phyloP scores from a whole-genome alignment of 1,140 invertebrate species.

The Oryzaephilus surinamensis region DNA sequence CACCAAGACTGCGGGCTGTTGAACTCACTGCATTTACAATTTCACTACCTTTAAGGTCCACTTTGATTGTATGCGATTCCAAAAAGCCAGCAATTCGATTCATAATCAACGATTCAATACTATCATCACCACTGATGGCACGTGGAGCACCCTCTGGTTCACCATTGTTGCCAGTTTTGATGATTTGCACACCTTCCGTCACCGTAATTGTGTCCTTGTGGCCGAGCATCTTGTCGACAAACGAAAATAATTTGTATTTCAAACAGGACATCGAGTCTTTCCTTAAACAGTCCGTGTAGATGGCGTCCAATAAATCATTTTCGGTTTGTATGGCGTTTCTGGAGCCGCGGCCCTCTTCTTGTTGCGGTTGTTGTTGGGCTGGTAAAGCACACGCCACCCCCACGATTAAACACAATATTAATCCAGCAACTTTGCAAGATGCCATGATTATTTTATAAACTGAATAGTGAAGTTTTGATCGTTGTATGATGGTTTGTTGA shows the following conservation, averaged over 20 bases:
- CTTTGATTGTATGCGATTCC: constrained; percentile 64
- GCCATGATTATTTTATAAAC: constrained; percentile 19
- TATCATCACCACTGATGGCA: constrained; percentile 48
- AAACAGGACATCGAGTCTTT: constrained; percentile 72
- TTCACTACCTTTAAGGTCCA: constrained; percentile 74
- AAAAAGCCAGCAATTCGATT: constrained; percentile 61
- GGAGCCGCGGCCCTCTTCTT: constrained; percentile 40
- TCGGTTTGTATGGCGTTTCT: constrained; percentile 52
- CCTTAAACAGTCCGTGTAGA: constrained; percentile 63
- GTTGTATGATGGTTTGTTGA: constrained; percentile 26
- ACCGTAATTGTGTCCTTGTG: constrained; percentile 66
- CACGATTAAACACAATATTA: constrained; percentile 43
- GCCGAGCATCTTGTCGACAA: constrained; percentile 67
- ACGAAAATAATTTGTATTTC: constrained; percentile 74
- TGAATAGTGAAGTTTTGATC: constrained; percentile 17
- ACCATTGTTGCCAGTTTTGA: constrained; percentile 59
- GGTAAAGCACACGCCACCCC: constrained; percentile 48
- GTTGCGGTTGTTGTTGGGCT: constrained; percentile 41
- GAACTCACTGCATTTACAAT: constrained; percentile 67
- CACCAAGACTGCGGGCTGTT: constrained; percentile 63
- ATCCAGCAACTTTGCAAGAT: constrained; percentile 23
- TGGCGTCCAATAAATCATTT: constrained; percentile 63
- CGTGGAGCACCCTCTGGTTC: constrained; percentile 57
- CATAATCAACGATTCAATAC: constrained; percentile 54
- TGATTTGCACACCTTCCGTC: constrained; percentile 68